phyloP scores from a whole-genome alignment of 92 coral and sea anemone genomes.

The Epizoanthus ramosus region DNA sequence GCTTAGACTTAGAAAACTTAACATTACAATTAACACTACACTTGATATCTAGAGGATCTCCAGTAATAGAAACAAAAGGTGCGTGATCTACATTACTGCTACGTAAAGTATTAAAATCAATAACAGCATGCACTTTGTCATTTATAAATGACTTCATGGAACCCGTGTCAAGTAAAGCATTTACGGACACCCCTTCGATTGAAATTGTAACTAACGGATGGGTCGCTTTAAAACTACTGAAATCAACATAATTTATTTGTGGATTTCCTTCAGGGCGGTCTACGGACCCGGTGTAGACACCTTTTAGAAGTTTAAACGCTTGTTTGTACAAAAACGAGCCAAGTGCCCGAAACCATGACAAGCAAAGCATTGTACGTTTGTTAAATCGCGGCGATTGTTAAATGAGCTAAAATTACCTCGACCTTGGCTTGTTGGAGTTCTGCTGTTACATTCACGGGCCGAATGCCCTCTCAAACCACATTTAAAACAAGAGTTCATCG shows the following conservation, averaged over 20 bases:
- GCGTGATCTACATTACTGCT: neutral
- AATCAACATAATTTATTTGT: neutral
- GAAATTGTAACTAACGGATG: neutral
- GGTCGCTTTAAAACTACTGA: neutral
- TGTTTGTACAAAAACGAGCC: too few species aligned
- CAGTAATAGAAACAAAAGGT: slow-evolving; percentile 36
- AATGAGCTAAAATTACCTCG: slow-evolving; percentile 6
- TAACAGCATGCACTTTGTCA: slow-evolving; percentile 4
- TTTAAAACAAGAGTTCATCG: slow-evolving; percentile 7
- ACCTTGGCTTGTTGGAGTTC: neutral
- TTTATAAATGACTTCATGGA: slow-evolving; percentile 3
- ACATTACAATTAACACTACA: slow-evolving; percentile 22
- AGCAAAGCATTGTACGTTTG: neutral
- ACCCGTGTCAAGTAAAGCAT: neutral
- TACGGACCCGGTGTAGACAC: too few species aligned
- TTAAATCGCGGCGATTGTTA: neutral
- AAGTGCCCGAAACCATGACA: neutral
- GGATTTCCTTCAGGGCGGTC: neutral
- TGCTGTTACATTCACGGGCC: neutral
- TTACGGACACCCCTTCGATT: neutral
- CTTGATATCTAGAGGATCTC: slow-evolving; percentile 17
- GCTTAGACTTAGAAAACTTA: slow-evolving; percentile 3
- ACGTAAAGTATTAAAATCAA: slow-evolving; percentile 5
- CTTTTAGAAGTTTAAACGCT: too few species aligned
- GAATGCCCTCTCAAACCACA: slow-evolving; percentile 2